phyloP scores from a whole-genome alignment of 2,797 vertebrate genomes.

The Triplophysa bombifrons region DNA sequence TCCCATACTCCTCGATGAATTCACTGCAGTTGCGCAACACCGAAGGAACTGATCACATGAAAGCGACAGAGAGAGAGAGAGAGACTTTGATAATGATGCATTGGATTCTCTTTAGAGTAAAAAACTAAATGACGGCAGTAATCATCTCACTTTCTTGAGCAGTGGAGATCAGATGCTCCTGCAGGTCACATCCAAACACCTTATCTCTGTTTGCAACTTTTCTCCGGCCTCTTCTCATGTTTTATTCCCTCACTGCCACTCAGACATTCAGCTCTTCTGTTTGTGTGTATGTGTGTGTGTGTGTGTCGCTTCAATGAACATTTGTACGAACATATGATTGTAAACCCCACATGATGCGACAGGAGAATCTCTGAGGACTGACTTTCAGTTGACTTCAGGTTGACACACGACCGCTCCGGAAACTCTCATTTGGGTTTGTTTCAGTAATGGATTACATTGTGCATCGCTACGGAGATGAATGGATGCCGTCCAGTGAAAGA shows the following conservation, averaged over 20 bases:
- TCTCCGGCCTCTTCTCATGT: slow-evolving; percentile 81
- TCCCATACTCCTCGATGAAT: slow-evolving; percentile 88
- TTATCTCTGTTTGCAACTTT: slow-evolving; percentile 83
- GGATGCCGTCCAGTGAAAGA: not conserved
- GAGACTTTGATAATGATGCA: not conserved
- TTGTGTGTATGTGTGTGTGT: slow-evolving; percentile 26
- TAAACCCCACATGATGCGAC: slow-evolving; percentile 33
- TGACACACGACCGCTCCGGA: not conserved
- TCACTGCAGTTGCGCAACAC: slow-evolving; percentile 87
- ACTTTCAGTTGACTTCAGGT: not conserved
- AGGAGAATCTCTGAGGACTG: slow-evolving; percentile 1
- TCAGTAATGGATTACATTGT: slow-evolving; percentile 10
- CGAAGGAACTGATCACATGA: slow-evolving; percentile 80
- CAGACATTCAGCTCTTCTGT: slow-evolving; percentile 49
- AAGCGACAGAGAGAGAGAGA: not conserved
- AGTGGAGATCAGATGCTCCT: slow-evolving; percentile 81
- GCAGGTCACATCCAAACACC: slow-evolving; percentile 91
- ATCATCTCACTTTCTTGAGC: slow-evolving; percentile 83
- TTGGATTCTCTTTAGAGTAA: not conserved
- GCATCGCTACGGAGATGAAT: not conserved
- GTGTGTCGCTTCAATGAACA: not conserved
- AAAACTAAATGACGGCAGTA: not conserved
- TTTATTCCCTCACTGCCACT: slow-evolving; percentile 51
- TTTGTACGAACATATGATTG: not conserved
- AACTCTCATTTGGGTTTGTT: not conserved